A percentile compares a stretch with the other conserved stretches of the same genome.
Conservation (phyloP, 2,888 invertebrate species). For the Smittia aterrima region DNA sequence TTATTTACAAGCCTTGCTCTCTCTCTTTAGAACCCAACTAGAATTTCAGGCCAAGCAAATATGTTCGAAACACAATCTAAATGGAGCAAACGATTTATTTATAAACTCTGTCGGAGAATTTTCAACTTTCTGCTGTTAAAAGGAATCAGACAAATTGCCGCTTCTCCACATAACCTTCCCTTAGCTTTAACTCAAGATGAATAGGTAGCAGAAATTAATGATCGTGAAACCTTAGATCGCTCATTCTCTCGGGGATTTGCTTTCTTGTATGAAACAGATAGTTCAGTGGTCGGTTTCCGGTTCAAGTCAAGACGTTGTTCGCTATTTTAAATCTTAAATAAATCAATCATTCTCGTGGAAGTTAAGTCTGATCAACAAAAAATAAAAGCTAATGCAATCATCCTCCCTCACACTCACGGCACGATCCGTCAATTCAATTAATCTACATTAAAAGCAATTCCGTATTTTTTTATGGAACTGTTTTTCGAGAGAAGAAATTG, state of each 20-base stretch:
- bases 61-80: slow-evolving; percentile 15
- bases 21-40: slow-evolving; percentile 36
- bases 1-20: background rate
- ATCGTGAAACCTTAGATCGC: slow-evolving; percentile 31
- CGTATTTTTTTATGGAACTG: background rate
- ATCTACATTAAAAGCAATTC: slow-evolving; percentile 10
- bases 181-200: background rate
- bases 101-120: slow-evolving; percentile 3
- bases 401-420: background rate
- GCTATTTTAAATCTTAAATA: too few relatives aligned
- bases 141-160: slow-evolving; percentile 38
- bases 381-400: background rate
- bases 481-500: background rate
- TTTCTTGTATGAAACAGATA: background rate
- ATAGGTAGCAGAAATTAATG: slow-evolving; percentile 31
- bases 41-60: slow-evolving; percentile 28
- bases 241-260: background rate
- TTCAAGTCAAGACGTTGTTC: background rate
- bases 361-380: background rate
- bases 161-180: background rate
- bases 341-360: too few relatives aligned
- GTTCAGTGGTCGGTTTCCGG: background rate
- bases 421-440: slow-evolving; percentile 7
- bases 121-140: background rate
- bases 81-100: slow-evolving; percentile 28